Conservation (phyloP, 2,888 invertebrate species). For the Agonopterix subpropinquella region DNA sequence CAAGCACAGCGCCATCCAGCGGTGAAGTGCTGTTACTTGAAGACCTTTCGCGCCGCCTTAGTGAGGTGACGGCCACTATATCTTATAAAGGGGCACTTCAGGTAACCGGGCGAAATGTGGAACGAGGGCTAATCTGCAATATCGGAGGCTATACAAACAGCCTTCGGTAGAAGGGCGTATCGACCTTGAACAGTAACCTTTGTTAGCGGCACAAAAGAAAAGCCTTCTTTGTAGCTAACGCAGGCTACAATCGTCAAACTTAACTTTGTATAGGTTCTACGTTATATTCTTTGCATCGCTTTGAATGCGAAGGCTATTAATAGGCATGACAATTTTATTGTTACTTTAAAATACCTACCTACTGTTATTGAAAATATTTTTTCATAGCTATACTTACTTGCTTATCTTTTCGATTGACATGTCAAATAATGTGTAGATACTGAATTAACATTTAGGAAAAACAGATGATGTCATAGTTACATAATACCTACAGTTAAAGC, state of each 20-base stretch:
- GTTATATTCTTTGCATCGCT: slow-evolving; percentile 21
- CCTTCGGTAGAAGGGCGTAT: slow-evolving; percentile 21
- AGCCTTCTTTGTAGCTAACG: slow-evolving; percentile 41
- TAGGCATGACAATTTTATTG: too few species aligned
- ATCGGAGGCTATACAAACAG: slow-evolving; percentile 43
- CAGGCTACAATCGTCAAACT: slow-evolving; percentile 29
- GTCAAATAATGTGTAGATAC: too few species aligned
- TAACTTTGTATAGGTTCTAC: slow-evolving; percentile 24
- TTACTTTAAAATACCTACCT: too few species aligned
- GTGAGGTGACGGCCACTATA: slow-evolving; percentile 11
- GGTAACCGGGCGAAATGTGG: slow-evolving; percentile 15
- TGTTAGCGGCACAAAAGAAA: slow-evolving; percentile 51
- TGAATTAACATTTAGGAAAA: too few species aligned
- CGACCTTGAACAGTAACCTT: slow-evolving; percentile 56
- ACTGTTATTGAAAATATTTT: too few species aligned
- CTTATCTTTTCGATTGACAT: too few species aligned
- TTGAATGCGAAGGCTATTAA: slow-evolving; percentile 12
- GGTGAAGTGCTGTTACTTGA: slow-evolving; percentile 7
- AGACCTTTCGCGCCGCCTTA: slow-evolving; percentile 6
- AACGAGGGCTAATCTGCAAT: slow-evolving; percentile 44
- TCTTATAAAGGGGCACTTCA: slow-evolving; percentile 15
- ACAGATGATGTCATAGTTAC: too few species aligned
- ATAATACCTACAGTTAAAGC: too few species aligned
- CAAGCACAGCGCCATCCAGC: slow-evolving; percentile 29
- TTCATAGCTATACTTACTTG: too few species aligned